phyloP scores from a whole-genome alignment of 1,140 invertebrate species.

The Stegodyphus mimosarum region DNA sequence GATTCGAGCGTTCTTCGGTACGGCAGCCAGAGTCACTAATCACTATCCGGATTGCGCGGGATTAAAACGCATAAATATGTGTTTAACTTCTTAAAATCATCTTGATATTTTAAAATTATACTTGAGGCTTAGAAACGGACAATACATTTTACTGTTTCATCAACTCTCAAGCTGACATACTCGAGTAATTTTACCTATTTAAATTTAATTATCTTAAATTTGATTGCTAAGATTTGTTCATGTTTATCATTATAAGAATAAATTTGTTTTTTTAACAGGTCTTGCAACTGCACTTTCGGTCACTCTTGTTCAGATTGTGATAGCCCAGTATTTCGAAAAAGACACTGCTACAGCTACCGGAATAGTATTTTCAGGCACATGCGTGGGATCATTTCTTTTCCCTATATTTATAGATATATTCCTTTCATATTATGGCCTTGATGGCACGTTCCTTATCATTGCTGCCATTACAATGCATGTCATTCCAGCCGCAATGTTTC shows the following conservation, averaged over 20 bases:
- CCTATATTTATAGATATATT: constrained; percentile 65
- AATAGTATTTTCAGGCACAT: constrained; percentile 66
- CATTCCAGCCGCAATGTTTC: constrained; percentile 68
- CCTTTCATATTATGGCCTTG: constrained; percentile 49
- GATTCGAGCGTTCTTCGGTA: too few relatives aligned
- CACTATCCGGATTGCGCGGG: too few relatives aligned
- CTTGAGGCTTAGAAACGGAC: too few relatives aligned
- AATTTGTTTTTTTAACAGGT: constrained; percentile 15
- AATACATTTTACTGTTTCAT: too few relatives aligned
- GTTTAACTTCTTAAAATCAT: too few relatives aligned
- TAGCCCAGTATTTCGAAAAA: constrained; percentile 52
- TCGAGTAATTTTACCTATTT: too few relatives aligned
- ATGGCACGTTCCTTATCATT: constrained; percentile 75
- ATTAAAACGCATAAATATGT: too few relatives aligned
- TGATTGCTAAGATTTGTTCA: too few relatives aligned
- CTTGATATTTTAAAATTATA: too few relatives aligned
- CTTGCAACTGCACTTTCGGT: constrained; percentile 18
- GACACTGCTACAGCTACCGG: constrained; percentile 34
- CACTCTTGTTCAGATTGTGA: constrained; percentile 59
- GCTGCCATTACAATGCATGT: constrained; percentile 83
- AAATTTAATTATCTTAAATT: too few relatives aligned
- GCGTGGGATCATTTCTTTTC: constrained; percentile 66
- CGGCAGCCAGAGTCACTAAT: too few relatives aligned
- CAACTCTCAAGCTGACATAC: too few relatives aligned
- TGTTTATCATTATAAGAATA: neutral